phyloP scores from a whole-genome alignment of 2,888 invertebrate genomes.

The Drosophila rellima region DNA sequence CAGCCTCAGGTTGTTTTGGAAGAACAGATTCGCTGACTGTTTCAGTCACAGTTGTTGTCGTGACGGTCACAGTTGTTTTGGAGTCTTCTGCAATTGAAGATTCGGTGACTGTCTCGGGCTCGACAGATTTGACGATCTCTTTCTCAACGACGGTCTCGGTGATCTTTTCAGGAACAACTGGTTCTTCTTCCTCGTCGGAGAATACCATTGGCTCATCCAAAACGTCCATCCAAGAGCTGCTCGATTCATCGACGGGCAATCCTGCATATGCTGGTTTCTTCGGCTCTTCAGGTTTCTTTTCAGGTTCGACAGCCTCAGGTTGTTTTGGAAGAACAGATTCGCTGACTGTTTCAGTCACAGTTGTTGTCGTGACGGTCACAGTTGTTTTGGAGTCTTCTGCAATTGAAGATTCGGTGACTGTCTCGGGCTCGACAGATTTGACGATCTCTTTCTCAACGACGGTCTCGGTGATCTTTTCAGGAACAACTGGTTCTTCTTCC shows the following conservation, averaged over 20 bases:
- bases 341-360: conserved; percentile 5
- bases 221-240: conserved; percentile 78
- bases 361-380: conserved; percentile 21
- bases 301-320: too few species aligned
- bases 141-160: conserved; percentile 2
- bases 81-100: conserved; percentile 7
- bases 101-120: neutral
- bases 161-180: conserved; percentile 5
- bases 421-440: too few species aligned
- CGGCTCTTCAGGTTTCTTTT: conserved; percentile 38
- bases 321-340: too few species aligned
- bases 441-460: too few species aligned
- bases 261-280: conserved; percentile 77
- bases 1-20: neutral
- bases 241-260: conserved; percentile 68
- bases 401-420: too few species aligned
- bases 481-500: too few species aligned
- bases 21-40: neutral
- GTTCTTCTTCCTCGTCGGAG: conserved; percentile 82
- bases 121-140: conserved; percentile 1
- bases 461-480: too few species aligned
- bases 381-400: too few species aligned
- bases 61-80: conserved; percentile 18
- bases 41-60: conserved; percentile 25
- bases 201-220: conserved; percentile 84